These are phyloP conservation scores for Hecatera dysodea DNA, from an alignment of 2,888 invertebrate genomes.

Conservation along the genomic window DNA sequence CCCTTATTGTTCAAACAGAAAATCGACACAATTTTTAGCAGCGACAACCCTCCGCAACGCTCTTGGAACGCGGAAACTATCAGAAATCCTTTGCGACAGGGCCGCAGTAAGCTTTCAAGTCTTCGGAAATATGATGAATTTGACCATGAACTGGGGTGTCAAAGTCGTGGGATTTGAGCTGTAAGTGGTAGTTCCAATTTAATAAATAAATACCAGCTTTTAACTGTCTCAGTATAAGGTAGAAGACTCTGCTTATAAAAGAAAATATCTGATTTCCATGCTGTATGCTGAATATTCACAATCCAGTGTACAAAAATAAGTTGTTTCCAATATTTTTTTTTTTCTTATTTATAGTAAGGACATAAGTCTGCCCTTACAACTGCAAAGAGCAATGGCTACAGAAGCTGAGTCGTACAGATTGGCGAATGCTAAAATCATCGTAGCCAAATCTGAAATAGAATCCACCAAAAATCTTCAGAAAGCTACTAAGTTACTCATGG, in stretches of 20 bases:
- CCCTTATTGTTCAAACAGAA: constrained; percentile 83
- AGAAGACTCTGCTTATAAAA: not conserved
- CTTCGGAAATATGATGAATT: constrained; percentile 93
- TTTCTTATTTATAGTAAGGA: constrained; percentile 72
- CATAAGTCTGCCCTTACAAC: constrained; percentile 80
- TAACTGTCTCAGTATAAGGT: not conserved
- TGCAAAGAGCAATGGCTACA: constrained; percentile 92
- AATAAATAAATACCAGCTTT: not conserved
- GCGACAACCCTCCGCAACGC: constrained; percentile 96
- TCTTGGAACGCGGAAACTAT: constrained; percentile 96
- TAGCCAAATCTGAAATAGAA: constrained; percentile 92
- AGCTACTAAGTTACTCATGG: constrained; percentile 91
- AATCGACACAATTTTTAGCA: constrained; percentile 94
- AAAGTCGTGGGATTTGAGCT: constrained; percentile 97
- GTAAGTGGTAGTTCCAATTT: constrained; percentile 87
- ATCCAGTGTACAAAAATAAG: not conserved
- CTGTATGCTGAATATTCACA: not conserved
- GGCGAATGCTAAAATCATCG: constrained; percentile 92
- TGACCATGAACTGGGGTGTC: constrained; percentile 96
- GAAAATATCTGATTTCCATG: not conserved
- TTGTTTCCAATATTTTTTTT: not conserved
- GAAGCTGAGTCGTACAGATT: constrained; percentile 92
- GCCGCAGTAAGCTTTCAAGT: constrained; percentile 96
- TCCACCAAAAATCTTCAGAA: constrained; percentile 91
- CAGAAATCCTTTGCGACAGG: constrained; percentile 96